Evolutionary conservation across 2,888 invertebrate species (phyloP), one percentile per base, ranked within the genome.

Genomic region (Noctua janthina): DNA sequence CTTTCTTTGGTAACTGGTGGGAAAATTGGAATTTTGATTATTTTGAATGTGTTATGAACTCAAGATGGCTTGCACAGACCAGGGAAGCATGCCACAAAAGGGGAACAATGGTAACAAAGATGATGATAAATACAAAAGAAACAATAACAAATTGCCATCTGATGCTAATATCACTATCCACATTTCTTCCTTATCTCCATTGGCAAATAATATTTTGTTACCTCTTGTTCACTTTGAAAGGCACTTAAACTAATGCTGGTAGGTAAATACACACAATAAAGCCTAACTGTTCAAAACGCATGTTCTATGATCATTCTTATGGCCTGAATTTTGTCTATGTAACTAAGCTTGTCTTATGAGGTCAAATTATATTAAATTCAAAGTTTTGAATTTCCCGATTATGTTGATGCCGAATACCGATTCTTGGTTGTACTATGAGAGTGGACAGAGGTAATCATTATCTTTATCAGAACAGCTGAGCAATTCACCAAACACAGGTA

Each of bases 1-100:
- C 98, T 82, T 95, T 95, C 69, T 89, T 88, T 64, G 85, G 87
- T 74, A 89, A 72, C 88, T 87, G 62, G 23, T 23, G 1, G 23
- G 13, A 64, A 2, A 69, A 49, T 20, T 51, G 2, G 3, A n/a
- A 3, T 23, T 46, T 35, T 56, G 10, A 23, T 69, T 43, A 69
- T 23, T 20, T 11, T 8, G 11, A 3, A 54, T 43, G 51, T n/a
- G 8, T 23, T 39, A 23, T 17, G 10, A 51, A 3, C 49, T 11
- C n/a, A 64, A 51, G 4, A 67, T 51, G 29, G n/a, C 13, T 59
- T 62, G 1, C 29, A 62, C 29, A 62, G 62, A 29, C 29, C 29
- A 29, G 15, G 29, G 29, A 62, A 62, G 7, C 29, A 7, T 62
- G 62, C 1, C 0, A 0, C 62, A 2, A 62, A 62, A 29, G 2